phyloP scores from a whole-genome alignment of 2,113 vertebrate species.

The Piprites chloris region DNA sequence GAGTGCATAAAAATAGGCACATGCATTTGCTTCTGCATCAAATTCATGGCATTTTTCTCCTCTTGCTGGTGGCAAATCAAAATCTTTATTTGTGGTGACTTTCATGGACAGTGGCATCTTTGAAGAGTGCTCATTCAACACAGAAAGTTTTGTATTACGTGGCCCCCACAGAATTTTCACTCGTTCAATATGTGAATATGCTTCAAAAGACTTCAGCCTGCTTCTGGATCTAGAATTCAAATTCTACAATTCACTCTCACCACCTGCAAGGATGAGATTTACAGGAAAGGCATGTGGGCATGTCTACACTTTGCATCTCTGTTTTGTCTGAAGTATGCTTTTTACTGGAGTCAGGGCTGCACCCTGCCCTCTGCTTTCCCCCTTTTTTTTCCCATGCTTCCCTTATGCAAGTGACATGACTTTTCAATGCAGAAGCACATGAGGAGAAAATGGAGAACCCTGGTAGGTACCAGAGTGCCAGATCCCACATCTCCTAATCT shows the following conservation, averaged over 20 bases:
- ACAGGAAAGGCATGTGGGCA: not conserved
- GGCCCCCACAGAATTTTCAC: not conserved
- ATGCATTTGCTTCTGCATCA: not conserved
- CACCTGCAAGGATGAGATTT: not conserved
- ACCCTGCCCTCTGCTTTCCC: not conserved
- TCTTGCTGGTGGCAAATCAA: not conserved
- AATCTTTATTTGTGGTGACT: not conserved
- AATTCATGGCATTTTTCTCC: not conserved
- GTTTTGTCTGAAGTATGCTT: not conserved
- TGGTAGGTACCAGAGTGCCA: not conserved
- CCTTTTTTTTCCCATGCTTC: not conserved
- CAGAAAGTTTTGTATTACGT: not conserved
- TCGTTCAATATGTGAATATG: not conserved
- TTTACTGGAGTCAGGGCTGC: not conserved
- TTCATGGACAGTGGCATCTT: not conserved
- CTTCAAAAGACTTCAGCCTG: not conserved
- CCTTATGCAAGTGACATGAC: not conserved
- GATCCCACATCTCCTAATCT: not conserved
- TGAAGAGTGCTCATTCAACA: not conserved
- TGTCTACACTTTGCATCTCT: not conserved
- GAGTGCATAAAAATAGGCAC: conserved; percentile 6
- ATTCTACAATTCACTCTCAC: not conserved
- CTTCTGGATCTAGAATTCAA: not conserved
- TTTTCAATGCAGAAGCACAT: not conserved
- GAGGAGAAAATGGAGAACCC: not conserved